Evolutionary conservation across 2,888 invertebrate species (phyloP), one percentile per base, ranked within the genome.

Genomic region (Drosophila histrio): DNA sequence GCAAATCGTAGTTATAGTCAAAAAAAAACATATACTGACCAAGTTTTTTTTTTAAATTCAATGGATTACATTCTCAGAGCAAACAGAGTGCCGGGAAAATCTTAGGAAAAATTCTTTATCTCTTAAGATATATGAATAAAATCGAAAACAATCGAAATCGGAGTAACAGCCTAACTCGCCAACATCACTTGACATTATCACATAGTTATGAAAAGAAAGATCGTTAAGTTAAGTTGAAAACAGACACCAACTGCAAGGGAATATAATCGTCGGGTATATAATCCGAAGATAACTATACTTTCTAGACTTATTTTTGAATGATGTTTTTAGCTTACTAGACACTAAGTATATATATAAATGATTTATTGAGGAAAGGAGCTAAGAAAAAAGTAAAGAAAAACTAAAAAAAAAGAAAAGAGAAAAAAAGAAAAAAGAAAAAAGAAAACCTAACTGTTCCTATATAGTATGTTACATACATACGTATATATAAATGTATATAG

Each of bases 181-280:
- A n/a, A n/a, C n/a, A n/a, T n/a, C n/a, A n/a, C n/a, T n/a, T n/a
- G n/a, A n/a, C n/a, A n/a, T n/a, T n/a, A n/a, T n/a, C n/a, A n/a
- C n/a, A n/a, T n/a, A n/a, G n/a, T n/a, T n/a, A n/a, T n/a, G n/a
- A n/a, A n/a, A n/a, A n/a, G n/a, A n/a, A n/a, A n/a, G n/a, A n/a
- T n/a, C n/a, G n/a, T n/a, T n/a, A n/a, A 39, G n/a, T 19, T 21
- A 21, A 5, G 2, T 2, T 1, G 3, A 21, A 11, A 2, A n/a
- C 2, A 26, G 0, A 0, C 1, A 8, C 7, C 21, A 8, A 19
- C 24, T 36, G 50, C 50, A 50, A 50, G 36, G 17, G 17, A n/a
- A 50, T 36, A 4, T 4, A 36, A 36, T n/a, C 24, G 24, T 50
- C 50, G 50, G 50, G n/a, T n/a, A n/a, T n/a, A n/a, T 11, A 9